Conservation (phyloP, 2,797 vertebrate genomes). For the Picus viridis region DNA sequence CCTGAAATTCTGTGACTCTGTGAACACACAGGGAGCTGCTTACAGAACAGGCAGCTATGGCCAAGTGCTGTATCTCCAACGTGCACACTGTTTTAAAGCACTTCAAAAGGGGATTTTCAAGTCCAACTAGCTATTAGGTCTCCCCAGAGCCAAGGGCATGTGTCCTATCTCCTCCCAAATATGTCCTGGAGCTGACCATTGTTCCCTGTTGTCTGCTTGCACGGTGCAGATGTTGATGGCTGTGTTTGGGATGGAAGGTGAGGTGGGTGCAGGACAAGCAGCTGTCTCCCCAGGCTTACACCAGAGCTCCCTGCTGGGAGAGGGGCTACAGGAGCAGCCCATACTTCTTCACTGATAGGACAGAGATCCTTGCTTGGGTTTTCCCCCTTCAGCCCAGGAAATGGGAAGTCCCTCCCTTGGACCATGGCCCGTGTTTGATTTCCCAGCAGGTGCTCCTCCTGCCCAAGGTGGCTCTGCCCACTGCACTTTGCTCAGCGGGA, state of each 20-base stretch:
- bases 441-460: background rate
- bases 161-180: background rate
- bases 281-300: background rate
- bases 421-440: background rate
- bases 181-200: background rate
- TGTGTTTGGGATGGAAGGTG: background rate
- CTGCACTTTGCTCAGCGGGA: rapidly evolving
- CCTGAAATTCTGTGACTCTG: too few species aligned
- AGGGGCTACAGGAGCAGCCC: background rate
- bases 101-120: too few species aligned
- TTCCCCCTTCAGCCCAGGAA: background rate
- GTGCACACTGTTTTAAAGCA: too few species aligned
- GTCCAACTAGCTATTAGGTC: too few species aligned
- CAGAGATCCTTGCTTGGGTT: background rate
- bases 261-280: background rate
- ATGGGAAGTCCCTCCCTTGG: background rate
- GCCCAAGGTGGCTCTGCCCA: rapidly evolving
- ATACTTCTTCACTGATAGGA: background rate
- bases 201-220: background rate
- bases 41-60: too few species aligned
- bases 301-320: background rate
- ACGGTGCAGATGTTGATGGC: background rate
- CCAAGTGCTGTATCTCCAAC: background rate
- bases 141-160: background rate
- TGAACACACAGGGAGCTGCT: background rate